Conservation (phyloP, 2,888 invertebrate species). For the Erebia ligea region DNA sequence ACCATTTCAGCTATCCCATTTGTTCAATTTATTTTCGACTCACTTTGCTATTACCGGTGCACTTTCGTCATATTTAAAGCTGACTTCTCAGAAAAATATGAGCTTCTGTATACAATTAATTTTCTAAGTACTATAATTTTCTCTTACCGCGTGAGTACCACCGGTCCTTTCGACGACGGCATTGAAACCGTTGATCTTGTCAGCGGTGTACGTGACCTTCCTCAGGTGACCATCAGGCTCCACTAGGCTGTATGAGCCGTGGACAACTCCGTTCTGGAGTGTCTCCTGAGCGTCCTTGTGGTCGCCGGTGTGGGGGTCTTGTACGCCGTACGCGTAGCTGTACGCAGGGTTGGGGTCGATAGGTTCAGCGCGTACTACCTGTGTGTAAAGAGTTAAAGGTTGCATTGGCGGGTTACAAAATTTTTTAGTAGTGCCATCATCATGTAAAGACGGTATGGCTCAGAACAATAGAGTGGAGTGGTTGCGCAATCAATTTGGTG, state of each 20-base stretch:
- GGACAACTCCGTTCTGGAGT: constrained; percentile 79
- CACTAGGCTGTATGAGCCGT: constrained; percentile 80
- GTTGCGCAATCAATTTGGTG: no score
- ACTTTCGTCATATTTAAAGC: no score
- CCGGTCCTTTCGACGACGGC: constrained; percentile 80
- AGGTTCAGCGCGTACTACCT: constrained; percentile 74
- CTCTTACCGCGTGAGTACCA: constrained; percentile 67
- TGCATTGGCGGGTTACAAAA: neutral
- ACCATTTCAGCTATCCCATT: no score
- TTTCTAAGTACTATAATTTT: neutral
- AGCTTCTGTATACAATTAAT: no score
- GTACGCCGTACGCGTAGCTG: constrained; percentile 79
- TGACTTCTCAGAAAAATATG: no score
- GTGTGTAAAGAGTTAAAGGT: neutral
- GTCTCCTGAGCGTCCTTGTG: constrained; percentile 79
- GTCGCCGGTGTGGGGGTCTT: constrained; percentile 79
- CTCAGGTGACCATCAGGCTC: constrained; percentile 79
- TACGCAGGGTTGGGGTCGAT: constrained; percentile 80
- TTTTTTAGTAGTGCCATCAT: no score
- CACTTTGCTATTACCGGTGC: no score
- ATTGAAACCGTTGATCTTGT: constrained; percentile 79
- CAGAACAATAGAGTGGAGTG: neutral
- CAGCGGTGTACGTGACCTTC: constrained; percentile 80
- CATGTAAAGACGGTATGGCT: no score
- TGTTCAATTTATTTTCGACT: no score